Evolutionary conservation across 2,797 vertebrate genomes (phyloP), one percentile per base, ranked within the genome.

Genomic region (Borostomias antarcticus): DNA sequence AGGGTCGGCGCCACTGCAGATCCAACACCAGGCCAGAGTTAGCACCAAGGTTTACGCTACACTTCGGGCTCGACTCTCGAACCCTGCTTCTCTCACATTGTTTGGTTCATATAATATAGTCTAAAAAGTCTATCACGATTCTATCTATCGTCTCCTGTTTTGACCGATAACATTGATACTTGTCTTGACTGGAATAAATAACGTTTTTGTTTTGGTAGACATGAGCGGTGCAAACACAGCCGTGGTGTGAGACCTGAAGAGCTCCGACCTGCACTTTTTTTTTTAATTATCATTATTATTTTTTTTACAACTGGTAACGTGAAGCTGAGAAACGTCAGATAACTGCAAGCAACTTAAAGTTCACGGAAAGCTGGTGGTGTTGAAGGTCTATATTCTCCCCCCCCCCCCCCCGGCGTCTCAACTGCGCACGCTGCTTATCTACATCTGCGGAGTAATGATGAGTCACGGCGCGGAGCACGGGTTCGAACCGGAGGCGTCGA

Each of bases 261-360:
- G 47, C 64, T 53, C 63, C 67, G 77, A 80, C 52, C 69, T 73
- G n/a, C 68, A 30, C n/a, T n/a, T n/a, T n/a, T n/a, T n/a, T n/a
- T n/a, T n/a, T n/a, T n/a, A n/a, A n/a, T n/a, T n/a, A n/a, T n/a
- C n/a, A n/a, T n/a, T n/a, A n/a, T n/a, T n/a, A n/a, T n/a, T n/a
- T n/a, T 63, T 6, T 65, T 61, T 70, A 77, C 64, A 66, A 70
- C 72, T 50, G 77, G 43, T 54, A 8, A 17, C 26, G 3, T 70
- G 79, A 82, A 59, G 30, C 32, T 23, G 9, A 64, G 52, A 58
- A 80, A 70, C 71, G 76, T 75, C 74, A 72, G 71, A 61, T 48
- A 53, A 79, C 15, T 43, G 40, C 68, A 59, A 64, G 25, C 79
- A 73, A 81, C 28, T 66, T 69, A 68, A 76, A 70, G 64, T 29